Evolutionary conservation across 2,797 vertebrate genomes (phyloP).

Genomic region (Etheostoma nigrum): DNA sequence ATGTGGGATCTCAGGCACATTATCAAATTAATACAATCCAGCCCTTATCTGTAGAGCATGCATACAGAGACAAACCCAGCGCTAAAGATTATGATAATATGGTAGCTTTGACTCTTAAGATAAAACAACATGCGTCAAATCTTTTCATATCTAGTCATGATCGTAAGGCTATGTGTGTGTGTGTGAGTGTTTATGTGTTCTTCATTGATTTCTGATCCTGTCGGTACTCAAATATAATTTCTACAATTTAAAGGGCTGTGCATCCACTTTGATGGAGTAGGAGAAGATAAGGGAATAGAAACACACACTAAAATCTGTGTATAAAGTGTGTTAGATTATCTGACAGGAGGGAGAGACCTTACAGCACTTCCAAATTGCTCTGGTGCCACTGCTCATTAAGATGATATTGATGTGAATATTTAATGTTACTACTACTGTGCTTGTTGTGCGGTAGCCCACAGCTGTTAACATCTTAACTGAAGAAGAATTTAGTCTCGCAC

Average conservation of each 20-base stretch:
- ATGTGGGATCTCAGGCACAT: neutral
- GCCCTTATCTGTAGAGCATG: neutral
- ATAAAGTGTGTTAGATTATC: slow-evolving; percentile 33
- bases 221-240: neutral
- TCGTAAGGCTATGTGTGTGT: neutral
- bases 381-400: slow-evolving; percentile 53
- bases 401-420: slow-evolving; percentile 65
- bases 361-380: slow-evolving; percentile 41
- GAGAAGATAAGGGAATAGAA: neutral
- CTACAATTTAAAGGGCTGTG: slow-evolving; percentile 3
- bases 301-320: neutral
- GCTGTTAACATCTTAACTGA: slow-evolving; percentile 55
- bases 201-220: neutral
- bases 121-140: slow-evolving; percentile 25
- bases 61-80: neutral
- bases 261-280: slow-evolving; percentile 5
- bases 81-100: slow-evolving; percentile 12
- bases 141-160: slow-evolving; percentile 14
- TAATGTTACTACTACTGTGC: slow-evolving; percentile 50
- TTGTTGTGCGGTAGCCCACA: slow-evolving; percentile 52
- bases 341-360: slow-evolving; percentile 41
- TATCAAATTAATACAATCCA: slow-evolving; percentile 16
- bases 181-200: neutral
- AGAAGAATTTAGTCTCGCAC: slow-evolving; percentile 48
- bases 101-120: slow-evolving; percentile 38